Conservation (phyloP, 2,888 invertebrate genomes). For the Drosophila limbata region DNA sequence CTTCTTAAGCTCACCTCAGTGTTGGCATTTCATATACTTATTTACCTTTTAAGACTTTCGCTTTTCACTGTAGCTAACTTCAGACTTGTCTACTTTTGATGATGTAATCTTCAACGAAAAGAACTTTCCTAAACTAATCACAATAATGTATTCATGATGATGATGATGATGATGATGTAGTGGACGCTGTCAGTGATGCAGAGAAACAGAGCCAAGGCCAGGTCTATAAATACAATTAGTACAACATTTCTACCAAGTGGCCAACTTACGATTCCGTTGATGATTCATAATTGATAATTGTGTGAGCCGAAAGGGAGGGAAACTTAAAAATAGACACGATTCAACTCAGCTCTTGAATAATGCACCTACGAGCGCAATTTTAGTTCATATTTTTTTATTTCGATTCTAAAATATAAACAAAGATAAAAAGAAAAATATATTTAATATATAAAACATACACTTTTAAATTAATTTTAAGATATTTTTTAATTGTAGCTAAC, state of each 20-base stretch:
- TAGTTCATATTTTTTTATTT: background rate
- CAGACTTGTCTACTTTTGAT: constrained; percentile 14
- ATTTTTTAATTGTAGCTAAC: too few relatives aligned
- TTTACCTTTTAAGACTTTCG: constrained; percentile 57
- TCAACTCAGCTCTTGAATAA: background rate
- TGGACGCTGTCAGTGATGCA: constrained; percentile 24
- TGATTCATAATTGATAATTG: constrained; percentile 51
- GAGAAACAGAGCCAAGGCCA: constrained; percentile 53
- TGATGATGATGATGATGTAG: constrained; percentile 14
- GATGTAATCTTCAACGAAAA: constrained; percentile 20
- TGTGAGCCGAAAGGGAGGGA: background rate
- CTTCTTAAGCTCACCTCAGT: constrained; percentile 5
- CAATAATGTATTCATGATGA: constrained; percentile 17
- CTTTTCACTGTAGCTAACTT: constrained; percentile 46
- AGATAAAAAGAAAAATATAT: too few relatives aligned
- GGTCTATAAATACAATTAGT: constrained; percentile 47
- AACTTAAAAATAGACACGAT: background rate
- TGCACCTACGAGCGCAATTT: background rate
- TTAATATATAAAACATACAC: too few relatives aligned
- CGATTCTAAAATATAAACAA: too few relatives aligned
- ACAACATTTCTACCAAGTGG: constrained; percentile 15
- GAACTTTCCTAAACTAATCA: constrained; percentile 28
- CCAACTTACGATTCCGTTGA: constrained; percentile 31
- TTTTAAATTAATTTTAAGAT: too few relatives aligned
- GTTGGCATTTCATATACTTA: constrained; percentile 7